Percentiles rank a stretch among this genome's conserved stretches.
These are phyloP conservation scores for Athene cunicularia DNA, from an alignment of 2,113 vertebrate genomes.

Conservation along the genomic window DNA sequence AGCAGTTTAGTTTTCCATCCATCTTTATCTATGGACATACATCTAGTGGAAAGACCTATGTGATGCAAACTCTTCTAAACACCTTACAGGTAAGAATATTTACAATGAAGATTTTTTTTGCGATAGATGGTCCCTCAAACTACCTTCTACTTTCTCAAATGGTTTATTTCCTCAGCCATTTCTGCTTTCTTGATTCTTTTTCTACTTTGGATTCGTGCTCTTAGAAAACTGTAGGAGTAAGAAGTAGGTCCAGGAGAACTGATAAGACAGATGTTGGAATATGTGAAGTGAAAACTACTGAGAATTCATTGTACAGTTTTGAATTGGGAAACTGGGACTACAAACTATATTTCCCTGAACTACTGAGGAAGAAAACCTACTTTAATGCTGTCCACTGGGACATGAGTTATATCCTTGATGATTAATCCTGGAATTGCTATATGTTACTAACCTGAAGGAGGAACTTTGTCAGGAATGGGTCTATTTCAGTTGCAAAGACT, in stretches of 20 bases:
- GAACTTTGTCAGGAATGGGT: neutral
- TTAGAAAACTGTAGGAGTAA: neutral
- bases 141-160: neutral
- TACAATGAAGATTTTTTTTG: neutral
- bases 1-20: constrained; percentile 90
- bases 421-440: neutral
- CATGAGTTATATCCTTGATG: neutral
- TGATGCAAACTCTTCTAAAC: constrained; percentile 84
- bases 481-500: neutral
- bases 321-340: neutral
- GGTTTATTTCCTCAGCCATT: neutral
- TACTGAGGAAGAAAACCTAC: neutral
- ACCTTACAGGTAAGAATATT: constrained; percentile 86
- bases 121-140: neutral
- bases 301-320: neutral
- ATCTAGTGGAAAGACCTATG: constrained; percentile 93
- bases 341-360: neutral
- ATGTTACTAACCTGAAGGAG: neutral
- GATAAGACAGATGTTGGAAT: neutral
- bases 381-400: neutral
- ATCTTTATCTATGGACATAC: constrained; percentile 95
- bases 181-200: neutral
- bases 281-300: neutral
- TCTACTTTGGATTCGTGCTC: neutral
- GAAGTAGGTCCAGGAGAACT: neutral